phyloP scores from a whole-genome alignment of 30 jellyfish, hydroid and myxozoan genomes.

The Pelagia noctiluca region DNA sequence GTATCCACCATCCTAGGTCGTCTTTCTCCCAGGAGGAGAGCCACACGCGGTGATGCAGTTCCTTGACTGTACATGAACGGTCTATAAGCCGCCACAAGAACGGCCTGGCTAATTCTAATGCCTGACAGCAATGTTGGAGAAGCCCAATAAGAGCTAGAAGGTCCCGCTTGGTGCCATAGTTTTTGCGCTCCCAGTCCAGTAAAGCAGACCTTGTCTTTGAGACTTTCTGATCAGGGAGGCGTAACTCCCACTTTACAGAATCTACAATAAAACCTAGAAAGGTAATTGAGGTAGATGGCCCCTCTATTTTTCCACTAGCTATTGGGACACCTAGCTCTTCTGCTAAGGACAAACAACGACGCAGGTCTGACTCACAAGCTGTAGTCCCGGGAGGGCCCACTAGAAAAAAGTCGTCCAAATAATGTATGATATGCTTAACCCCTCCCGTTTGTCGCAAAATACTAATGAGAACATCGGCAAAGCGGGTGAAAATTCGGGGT shows the following conservation, averaged over 20 bases:
- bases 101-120: constrained; percentile 44
- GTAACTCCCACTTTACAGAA: neutral
- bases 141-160: neutral
- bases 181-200: neutral
- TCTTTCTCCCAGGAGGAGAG: constrained; percentile 30
- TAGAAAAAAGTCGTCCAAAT: constrained; percentile 16
- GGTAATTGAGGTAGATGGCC: constrained; percentile 64
- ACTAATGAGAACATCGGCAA: too few species aligned
- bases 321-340: constrained; percentile 7
- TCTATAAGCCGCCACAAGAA: constrained; percentile 33
- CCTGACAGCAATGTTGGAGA: constrained; percentile 24
- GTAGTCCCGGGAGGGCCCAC: neutral
- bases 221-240: neutral
- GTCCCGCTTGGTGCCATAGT: neutral
- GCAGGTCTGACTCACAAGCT: neutral
- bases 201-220: constrained; percentile 5
- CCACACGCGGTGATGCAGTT: constrained; percentile 36
- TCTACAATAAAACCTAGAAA: neutral
- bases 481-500: too few species aligned
- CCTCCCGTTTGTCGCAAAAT: constrained; percentile 40
- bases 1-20: constrained; percentile 73
- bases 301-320: neutral
- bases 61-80: constrained; percentile 41
- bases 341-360: neutral
- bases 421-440: neutral